Evolutionary conservation across 2,888 invertebrate genomes (phyloP).

Genomic region (Uloborus plumipes): DNA sequence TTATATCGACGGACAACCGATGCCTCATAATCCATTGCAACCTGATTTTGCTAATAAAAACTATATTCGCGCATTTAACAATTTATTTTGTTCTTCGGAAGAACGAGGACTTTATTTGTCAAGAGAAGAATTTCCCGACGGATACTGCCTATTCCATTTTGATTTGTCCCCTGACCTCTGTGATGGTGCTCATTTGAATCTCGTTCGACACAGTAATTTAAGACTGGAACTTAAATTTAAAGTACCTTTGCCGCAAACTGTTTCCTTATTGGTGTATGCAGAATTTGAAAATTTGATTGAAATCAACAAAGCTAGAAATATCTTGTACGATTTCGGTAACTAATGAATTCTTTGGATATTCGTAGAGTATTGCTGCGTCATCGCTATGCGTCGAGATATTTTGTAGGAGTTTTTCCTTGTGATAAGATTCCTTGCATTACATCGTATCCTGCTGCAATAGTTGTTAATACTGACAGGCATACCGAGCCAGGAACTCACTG

Average conservation of each 20-base stretch:
- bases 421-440: conserved; percentile 15
- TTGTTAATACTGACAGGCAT: conserved; percentile 32
- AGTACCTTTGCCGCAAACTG: neutral
- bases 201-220: conserved; percentile 17
- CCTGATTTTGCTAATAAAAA: neutral
- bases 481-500: conserved; percentile 30
- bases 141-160: neutral
- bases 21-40: neutral
- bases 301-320: conserved; percentile 8
- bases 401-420: conserved; percentile 19
- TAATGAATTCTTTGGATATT: conserved; percentile 41
- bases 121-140: neutral
- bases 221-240: conserved; percentile 23
- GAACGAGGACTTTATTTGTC: neutral
- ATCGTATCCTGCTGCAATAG: conserved; percentile 8
- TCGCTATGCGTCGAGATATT: conserved; percentile 10
- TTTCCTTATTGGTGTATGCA: neutral
- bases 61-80: neutral
- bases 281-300: conserved; percentile 22
- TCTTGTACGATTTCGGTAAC: conserved; percentile 19
- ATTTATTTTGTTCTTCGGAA: neutral
- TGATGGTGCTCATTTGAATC: neutral
- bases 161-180: neutral
- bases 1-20: neutral
- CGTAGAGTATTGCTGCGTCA: conserved; percentile 4